Evolutionary conservation across 2,888 invertebrate genomes (phyloP).

Genomic region (Athalia cordata): DNA sequence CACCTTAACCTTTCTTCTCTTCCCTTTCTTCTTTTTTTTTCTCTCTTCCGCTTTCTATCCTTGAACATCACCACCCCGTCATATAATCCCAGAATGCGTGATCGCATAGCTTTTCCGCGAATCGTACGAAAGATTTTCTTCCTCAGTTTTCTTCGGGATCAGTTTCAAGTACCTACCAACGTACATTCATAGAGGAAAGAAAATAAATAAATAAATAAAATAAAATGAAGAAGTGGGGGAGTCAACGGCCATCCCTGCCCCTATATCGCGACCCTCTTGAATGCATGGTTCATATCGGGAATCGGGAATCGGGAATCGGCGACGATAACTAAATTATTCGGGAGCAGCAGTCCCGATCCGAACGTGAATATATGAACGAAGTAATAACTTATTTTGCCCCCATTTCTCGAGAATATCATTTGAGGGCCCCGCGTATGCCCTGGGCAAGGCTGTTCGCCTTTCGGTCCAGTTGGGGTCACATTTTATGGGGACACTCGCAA

Average conservation of each 20-base stretch:
- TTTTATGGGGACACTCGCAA: conserved; percentile 35
- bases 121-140: neutral
- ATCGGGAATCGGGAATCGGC: conserved; percentile 27
- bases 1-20: conserved; percentile 46
- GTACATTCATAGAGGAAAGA: too few relatives aligned
- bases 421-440: neutral
- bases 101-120: neutral
- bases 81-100: conserved; percentile 32
- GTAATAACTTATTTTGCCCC: conserved; percentile 68
- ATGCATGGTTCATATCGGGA: neutral
- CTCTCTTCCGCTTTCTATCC: conserved; percentile 20
- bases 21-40: conserved; percentile 47
- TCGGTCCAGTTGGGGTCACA: conserved; percentile 33
- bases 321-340: conserved; percentile 65
- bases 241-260: too few relatives aligned
- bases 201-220: too few relatives aligned
- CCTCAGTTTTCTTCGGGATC: neutral
- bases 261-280: too few relatives aligned
- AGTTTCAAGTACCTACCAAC: too few relatives aligned
- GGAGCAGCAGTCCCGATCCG: conserved; percentile 56
- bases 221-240: too few relatives aligned
- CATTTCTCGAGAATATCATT: neutral
- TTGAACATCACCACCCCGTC: conserved; percentile 46
- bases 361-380: conserved; percentile 70
- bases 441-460: neutral